These are phyloP conservation scores for Philonicus albiceps DNA, from an alignment of 2,888 invertebrate genomes.

Conservation along the genomic window DNA sequence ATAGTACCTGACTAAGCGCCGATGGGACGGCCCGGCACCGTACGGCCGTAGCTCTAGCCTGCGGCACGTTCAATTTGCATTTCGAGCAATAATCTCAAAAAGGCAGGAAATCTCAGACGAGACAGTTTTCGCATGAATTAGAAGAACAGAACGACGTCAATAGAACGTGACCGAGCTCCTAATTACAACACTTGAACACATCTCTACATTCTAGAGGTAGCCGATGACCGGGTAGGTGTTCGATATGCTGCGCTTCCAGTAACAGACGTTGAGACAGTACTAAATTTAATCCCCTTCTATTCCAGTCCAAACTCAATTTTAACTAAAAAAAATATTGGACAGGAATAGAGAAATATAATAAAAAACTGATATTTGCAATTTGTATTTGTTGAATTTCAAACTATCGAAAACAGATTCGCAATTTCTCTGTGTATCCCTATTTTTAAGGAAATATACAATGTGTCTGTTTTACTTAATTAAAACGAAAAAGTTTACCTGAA, in stretches of 20 bases:
- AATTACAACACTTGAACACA: neutral
- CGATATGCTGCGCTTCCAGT: neutral
- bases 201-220: neutral
- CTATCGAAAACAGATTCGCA: no score
- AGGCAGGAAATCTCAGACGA: conserved; percentile 20
- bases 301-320: neutral
- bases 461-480: no score
- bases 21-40: neutral
- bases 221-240: neutral
- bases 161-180: conserved; percentile 12
- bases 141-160: conserved; percentile 21
- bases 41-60: neutral
- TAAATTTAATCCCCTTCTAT: neutral
- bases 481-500: no score
- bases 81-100: neutral
- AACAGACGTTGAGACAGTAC: neutral
- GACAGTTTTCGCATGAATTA: neutral
- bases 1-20: conserved; percentile 8
- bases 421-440: no score
- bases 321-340: no score
- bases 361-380: no score
- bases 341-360: no score
- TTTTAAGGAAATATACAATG: no score
- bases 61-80: neutral
- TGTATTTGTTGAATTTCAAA: no score